These are phyloP conservation scores for Megatriorchis doriae DNA, from an alignment of 2,113 vertebrate genomes.

Conservation along the genomic window DNA sequence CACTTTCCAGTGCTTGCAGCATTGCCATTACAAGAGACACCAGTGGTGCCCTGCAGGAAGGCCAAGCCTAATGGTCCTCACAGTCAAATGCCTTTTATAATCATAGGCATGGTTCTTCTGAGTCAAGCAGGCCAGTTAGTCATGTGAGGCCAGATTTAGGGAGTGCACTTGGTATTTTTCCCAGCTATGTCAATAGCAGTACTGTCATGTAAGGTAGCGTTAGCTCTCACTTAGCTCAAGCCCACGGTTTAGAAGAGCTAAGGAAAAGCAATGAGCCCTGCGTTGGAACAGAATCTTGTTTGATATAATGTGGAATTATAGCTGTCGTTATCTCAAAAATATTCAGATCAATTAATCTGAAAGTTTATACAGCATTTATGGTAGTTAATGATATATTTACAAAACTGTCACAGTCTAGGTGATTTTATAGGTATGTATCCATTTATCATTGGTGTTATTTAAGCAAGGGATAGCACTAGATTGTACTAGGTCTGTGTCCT, in stretches of 20 bases:
- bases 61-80: background rate
- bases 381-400: background rate
- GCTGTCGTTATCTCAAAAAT: background rate
- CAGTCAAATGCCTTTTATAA: background rate
- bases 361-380: background rate
- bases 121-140: background rate
- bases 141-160: background rate
- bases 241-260: background rate
- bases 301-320: background rate
- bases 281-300: background rate
- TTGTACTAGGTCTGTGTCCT: background rate
- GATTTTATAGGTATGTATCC: background rate
- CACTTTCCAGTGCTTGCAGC: background rate
- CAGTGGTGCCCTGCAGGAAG: background rate
- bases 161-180: background rate
- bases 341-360: background rate
- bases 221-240: background rate
- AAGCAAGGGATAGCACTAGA: background rate
- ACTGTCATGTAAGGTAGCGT: background rate
- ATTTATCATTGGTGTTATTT: background rate
- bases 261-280: background rate
- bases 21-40: background rate
- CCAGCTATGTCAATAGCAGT: background rate
- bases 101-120: background rate
- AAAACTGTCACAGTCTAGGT: background rate